phyloP scores from a whole-genome alignment of 2,888 invertebrate genomes.

The Melipona bicolor region DNA sequence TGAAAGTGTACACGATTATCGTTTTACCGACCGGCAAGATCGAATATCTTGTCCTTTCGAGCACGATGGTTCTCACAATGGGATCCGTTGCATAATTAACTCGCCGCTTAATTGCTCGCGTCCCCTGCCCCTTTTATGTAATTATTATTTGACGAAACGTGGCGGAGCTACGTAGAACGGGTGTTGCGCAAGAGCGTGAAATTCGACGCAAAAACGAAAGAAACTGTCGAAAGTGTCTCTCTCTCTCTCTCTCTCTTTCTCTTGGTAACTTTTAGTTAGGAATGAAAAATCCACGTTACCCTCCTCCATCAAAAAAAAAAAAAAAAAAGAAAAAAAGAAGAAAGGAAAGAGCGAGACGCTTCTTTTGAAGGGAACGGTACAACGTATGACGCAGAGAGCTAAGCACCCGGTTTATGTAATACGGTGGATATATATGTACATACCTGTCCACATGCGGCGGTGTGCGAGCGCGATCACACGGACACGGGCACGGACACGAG shows the following conservation, averaged over 20 bases:
- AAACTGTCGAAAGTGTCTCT: background rate
- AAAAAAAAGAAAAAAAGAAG: background rate
- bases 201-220: background rate
- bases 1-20: background rate
- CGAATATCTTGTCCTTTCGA: background rate
- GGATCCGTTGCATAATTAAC: background rate
- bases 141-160: background rate
- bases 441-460: constrained; percentile 41
- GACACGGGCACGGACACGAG: background rate
- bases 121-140: background rate
- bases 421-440: constrained; percentile 64
- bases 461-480: constrained; percentile 40
- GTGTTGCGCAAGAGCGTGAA: background rate
- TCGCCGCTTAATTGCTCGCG: background rate
- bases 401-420: constrained; percentile 78
- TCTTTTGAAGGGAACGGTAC: constrained; percentile 29
- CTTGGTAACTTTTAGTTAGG: no score
- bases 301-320: background rate
- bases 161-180: background rate
- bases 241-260: background rate
- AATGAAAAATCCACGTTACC: no score
- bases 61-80: background rate
- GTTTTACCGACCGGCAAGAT: background rate
- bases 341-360: background rate
- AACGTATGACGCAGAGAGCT: constrained; percentile 57